Evolutionary conservation across 2,888 invertebrate genomes (phyloP).

Genomic region (Balanococcus diminutus): DNA sequence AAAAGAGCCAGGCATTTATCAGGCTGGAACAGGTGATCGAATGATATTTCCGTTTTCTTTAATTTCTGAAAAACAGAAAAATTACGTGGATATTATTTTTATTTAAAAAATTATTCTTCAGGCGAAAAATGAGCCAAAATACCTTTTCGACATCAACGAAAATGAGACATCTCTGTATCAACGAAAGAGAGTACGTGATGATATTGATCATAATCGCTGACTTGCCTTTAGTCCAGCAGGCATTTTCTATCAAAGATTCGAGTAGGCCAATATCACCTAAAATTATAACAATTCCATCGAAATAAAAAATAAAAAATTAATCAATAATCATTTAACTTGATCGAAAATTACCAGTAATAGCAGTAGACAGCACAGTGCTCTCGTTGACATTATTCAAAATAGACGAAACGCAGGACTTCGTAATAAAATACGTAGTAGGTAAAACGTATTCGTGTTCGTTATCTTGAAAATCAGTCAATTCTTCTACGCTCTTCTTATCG

Average conservation of each 20-base stretch:
- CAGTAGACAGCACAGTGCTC: slow-evolving; percentile 44
- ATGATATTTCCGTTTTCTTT: slow-evolving; percentile 41
- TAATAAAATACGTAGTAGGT: slow-evolving; percentile 47
- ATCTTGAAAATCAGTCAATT: slow-evolving; percentile 39
- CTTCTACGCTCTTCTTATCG: background rate
- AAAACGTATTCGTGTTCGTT: slow-evolving; percentile 44
- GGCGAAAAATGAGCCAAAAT: background rate
- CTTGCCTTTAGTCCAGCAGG: slow-evolving; percentile 49
- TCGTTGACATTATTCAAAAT: slow-evolving; percentile 49
- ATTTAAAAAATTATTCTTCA: background rate
- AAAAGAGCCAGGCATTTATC: slow-evolving; percentile 46
- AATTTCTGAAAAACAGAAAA: slow-evolving; percentile 34
- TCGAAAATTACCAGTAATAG: slow-evolving; percentile 24
- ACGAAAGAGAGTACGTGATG: slow-evolving; percentile 43
- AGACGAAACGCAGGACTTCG: slow-evolving; percentile 44
- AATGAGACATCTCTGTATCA: slow-evolving; percentile 46
- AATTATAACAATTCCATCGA: background rate
- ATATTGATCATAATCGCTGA: slow-evolving; percentile 47
- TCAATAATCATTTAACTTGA: background rate
- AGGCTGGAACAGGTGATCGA: slow-evolving; percentile 49
- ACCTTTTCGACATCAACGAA: slow-evolving; percentile 49
- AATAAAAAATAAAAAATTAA: background rate
- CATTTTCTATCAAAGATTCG: slow-evolving; percentile 44
- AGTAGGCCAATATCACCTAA: slow-evolving; percentile 46
- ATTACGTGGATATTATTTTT: background rate